Evolutionary conservation across 2,797 vertebrate species (phyloP), one percentile per base, ranked within the genome.

Genomic region (Rhincodon typus): DNA sequence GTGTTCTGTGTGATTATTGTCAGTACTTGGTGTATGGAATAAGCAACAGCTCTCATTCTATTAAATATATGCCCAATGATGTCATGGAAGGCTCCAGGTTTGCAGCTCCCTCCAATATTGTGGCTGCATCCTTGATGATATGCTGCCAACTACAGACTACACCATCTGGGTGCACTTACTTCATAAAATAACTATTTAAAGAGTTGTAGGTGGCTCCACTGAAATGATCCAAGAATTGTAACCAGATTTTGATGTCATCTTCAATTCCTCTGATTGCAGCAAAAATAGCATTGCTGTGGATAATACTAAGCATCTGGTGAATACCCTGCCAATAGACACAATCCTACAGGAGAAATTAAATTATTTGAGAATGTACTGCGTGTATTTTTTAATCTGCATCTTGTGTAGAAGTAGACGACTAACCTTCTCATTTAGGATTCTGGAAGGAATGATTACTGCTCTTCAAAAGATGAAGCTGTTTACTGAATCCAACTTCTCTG

Each of bases 151-250:
- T 74, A 74, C 25, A 74, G 46, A 70, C 94, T 72, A 12, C 69
- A 70, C 72, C 94, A 94, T 94, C 38, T 94, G 94, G 67, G 69
- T 94, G 94, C 94, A 94, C 94, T 94, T 94, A 94, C 69, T 74
- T 74, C 50, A 95, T 77, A 50, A 53, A 93, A 95, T 57, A 77
- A 46, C 94, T 95, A 69, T 93, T 93, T 93, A 95, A 77, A 95
- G 72, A 95, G 69, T 95, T 77, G 94, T 95, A 74, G 94, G 94
- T 95, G 94, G 70, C 94, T 95, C 94, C 94, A 95, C 72, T 95
- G 70, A 77, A 77, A 74, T 74, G 69, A 77, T 95, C 69, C 94
- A 95, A 72, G 69, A 95, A 95, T 95, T 95, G 72, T 77, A 95
- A 34, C 70, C 94, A 95, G 69, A 95, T 70, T 77, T 93, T 93